Evolutionary conservation across 2,797 vertebrate genomes (phyloP), one percentile per base, ranked within the genome.

Genomic region (Sandelia bainsii): DNA sequence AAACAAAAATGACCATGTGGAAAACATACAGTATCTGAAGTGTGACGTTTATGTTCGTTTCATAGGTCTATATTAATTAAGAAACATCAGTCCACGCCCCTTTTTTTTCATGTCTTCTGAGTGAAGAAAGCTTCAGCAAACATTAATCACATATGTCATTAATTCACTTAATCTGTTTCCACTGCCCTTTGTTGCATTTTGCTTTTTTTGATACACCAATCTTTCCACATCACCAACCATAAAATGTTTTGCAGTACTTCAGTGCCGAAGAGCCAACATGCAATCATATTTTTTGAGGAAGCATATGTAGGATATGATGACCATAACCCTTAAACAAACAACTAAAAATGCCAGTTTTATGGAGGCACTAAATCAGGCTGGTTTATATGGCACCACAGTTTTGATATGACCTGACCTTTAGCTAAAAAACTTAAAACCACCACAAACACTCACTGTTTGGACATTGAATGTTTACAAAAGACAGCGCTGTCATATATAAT

Each of bases 381-480:
- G 29, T 64, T 62, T 42, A 20, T 22, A 48, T 16, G 44, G n/a
- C n/a, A 27, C 48, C 77, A 40, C 34, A 37, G 49, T 58, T 76
- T 48, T 59, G 22, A 58, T 59, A 23, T 27, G 25, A 79, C 19
- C 39, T 46, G 74, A 77, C 58, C 68, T 79, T 54, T 20, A 61
- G 37, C 19, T 39, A 45, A 72, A 65, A 61, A 57, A 20, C 53
- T 16, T 60, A 50, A 63, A 23, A 68, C 10, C 6, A 58, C 68
- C 65, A 60, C 62, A 66, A 69, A 39, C 56, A 51, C 40, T 45
- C 48, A 48, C 27, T 4, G 37, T 73, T 46, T 45, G 60, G 61
- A 80, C 78, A 68, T 20, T 40, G 14, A 34, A 37, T 1, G 4
- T 40, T 56, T 2, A 34, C 19, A 13, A 40, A 68, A 64, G 45